Conservation (phyloP, 2,888 invertebrate species). For the Laothoe populi region DNA sequence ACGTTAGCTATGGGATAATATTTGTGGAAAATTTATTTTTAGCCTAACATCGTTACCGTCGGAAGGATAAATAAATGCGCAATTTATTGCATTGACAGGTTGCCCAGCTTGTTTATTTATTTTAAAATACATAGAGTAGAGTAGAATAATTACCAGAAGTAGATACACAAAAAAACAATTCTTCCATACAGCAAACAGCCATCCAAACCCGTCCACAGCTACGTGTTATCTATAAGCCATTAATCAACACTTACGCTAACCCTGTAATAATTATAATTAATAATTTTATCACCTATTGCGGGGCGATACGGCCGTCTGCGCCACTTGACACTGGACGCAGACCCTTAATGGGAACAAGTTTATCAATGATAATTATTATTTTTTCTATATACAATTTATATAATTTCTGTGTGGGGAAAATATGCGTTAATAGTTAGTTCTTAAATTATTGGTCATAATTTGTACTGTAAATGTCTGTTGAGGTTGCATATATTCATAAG, state of each 20-base stretch:
- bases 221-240: constrained; percentile 65
- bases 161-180: neutral
- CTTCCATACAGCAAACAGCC: constrained; percentile 6
- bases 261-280: constrained; percentile 77
- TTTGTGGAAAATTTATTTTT: too few species aligned
- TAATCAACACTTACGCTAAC: constrained; percentile 70
- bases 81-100: too few species aligned
- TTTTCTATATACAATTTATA: constrained; percentile 39
- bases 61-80: too few species aligned
- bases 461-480: too few species aligned
- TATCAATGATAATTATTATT: constrained; percentile 46
- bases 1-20: too few species aligned
- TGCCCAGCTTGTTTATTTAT: too few species aligned
- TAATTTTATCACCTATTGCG: constrained; percentile 75
- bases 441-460: neutral
- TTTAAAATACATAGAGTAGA: too few species aligned
- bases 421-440: neutral
- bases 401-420: constrained; percentile 28
- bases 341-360: constrained; percentile 46
- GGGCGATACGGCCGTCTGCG: constrained; percentile 29
- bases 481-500: too few species aligned
- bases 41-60: too few species aligned
- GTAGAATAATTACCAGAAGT: too few species aligned
- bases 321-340: constrained; percentile 41
- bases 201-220: constrained; percentile 27